Percentiles rank a stretch among this genome's conserved stretches.
Conservation (phyloP, 1,140 invertebrate genomes). For the Ylistrum balloti region DNA sequence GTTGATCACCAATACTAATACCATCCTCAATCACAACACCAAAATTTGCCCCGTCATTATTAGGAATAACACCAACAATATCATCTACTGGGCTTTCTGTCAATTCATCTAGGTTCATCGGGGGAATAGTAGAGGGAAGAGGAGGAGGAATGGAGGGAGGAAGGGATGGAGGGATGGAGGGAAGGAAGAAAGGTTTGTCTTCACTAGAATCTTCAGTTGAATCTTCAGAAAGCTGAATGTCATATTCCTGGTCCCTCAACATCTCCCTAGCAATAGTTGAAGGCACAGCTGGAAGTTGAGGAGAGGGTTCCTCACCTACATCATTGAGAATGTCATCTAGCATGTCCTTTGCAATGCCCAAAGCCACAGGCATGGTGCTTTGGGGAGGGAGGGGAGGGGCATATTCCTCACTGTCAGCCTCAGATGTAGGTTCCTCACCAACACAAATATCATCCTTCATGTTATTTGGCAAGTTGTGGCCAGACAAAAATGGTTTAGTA, state of each 20-base stretch:
- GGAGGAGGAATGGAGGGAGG: no score
- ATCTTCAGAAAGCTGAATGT: background rate
- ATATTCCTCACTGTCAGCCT: background rate
- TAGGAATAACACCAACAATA: background rate
- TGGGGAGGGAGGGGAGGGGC: background rate
- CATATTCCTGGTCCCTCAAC: background rate
- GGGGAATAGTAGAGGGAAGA: no score
- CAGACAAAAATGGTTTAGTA: background rate
- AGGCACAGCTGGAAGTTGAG: background rate
- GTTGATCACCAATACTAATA: background rate
- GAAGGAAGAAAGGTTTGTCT: background rate
- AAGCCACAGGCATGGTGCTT: slow-evolving; percentile 9
- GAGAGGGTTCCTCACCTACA: background rate
- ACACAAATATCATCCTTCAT: background rate
- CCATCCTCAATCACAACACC: no score
- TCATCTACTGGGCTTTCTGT: background rate
- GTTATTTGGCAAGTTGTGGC: background rate
- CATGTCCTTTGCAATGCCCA: slow-evolving; percentile 23
- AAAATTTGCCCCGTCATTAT: background rate
- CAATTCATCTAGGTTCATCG: no score
- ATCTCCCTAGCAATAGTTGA: background rate
- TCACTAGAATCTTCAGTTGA: background rate
- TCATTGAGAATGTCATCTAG: background rate
- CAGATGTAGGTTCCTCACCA: background rate
- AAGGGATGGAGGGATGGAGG: no score